Percentiles rank a stretch among this genome's conserved stretches.
Evolutionary conservation across 2,113 vertebrate genomes (phyloP).

Genomic region (Nycticryphes semicollaris): DNA sequence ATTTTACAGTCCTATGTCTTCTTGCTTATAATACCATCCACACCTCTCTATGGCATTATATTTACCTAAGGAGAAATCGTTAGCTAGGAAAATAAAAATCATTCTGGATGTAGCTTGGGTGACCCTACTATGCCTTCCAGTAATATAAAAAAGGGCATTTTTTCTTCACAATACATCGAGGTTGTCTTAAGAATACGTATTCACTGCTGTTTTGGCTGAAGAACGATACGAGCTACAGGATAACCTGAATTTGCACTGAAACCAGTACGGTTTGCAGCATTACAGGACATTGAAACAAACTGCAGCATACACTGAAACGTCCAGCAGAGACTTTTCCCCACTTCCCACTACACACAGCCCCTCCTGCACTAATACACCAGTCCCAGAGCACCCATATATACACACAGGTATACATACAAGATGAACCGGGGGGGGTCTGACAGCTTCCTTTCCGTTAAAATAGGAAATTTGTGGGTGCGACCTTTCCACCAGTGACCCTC

Average conservation of each 20-base stretch:
- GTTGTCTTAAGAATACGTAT: not conserved
- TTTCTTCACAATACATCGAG: not conserved
- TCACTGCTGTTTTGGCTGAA: not conserved
- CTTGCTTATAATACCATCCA: not conserved
- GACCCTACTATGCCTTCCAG: not conserved
- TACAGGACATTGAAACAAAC: not conserved
- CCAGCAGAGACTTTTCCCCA: not conserved
- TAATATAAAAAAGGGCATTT: not conserved
- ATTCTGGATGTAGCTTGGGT: not conserved
- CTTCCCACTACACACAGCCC: not conserved
- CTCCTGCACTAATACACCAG: not conserved
- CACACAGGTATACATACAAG: not conserved
- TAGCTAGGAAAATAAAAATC: not conserved
- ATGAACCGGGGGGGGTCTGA: accelerated
- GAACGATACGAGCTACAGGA: not conserved
- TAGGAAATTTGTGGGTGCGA: not conserved
- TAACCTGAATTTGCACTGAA: not conserved
- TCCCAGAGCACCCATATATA: too few relatives aligned
- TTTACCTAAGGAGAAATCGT: not conserved
- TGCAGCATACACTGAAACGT: not conserved
- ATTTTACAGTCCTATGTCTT: not conserved
- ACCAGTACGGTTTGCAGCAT: not conserved
- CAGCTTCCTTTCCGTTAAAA: not conserved
- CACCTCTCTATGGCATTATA: not conserved
- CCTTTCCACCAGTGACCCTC: not conserved